Evolutionary conservation across 2,797 vertebrate species (phyloP).

Genomic region (Cirrhinus mrigala): DNA sequence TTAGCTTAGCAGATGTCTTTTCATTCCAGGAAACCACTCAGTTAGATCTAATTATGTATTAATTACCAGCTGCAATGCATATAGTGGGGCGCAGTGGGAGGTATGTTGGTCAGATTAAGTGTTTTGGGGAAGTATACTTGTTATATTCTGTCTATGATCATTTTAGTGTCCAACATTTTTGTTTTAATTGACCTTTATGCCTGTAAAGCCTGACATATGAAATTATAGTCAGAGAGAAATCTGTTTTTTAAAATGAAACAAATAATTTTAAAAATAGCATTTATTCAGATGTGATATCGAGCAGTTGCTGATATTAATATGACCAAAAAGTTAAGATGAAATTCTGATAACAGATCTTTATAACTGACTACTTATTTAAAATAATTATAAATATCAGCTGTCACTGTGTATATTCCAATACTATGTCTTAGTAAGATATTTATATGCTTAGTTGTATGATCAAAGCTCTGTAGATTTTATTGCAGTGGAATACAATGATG

Average conservation of each 20-base stretch:
- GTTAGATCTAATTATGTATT: slow-evolving; percentile 40
- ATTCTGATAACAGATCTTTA: not conserved
- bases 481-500: not conserved
- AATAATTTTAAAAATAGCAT: not conserved
- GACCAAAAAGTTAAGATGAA: not conserved
- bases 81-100: not conserved
- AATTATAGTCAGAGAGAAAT: not conserved
- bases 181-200: not conserved
- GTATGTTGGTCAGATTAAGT: slow-evolving; percentile 6
- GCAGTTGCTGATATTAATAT: not conserved
- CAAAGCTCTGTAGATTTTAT: not conserved
- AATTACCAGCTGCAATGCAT: slow-evolving; percentile 11
- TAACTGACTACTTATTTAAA: not conserved
- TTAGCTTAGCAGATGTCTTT: slow-evolving; percentile 70
- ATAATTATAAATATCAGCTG: not conserved
- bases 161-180: not conserved
- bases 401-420: not conserved
- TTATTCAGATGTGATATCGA: not conserved
- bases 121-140: not conserved
- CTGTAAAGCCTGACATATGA: not conserved
- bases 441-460: not conserved
- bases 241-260: not conserved
- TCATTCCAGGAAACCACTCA: slow-evolving; percentile 45
- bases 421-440: not conserved
- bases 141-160: not conserved